These are phyloP conservation scores for Drosophila rubida DNA, from an alignment of 2,888 invertebrate genomes.

Conservation along the genomic window DNA sequence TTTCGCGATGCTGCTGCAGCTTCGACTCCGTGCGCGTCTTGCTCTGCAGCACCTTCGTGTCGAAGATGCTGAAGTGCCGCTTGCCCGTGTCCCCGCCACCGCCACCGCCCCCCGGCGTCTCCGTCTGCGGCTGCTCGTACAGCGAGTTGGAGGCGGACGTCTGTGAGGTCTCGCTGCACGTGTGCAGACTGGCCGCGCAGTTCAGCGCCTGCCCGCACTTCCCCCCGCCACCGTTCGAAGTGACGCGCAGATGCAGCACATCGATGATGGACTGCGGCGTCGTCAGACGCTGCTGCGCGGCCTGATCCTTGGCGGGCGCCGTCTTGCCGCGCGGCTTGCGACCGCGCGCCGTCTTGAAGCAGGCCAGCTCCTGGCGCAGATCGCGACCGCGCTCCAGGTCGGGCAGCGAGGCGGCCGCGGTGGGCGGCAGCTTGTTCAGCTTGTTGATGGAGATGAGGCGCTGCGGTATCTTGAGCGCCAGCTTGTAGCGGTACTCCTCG, in stretches of 20 bases:
- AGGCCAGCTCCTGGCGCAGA: slow-evolving; percentile 50
- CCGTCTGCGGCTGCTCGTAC: slow-evolving; percentile 71
- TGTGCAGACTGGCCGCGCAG: slow-evolving; percentile 51
- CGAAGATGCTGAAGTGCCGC: slow-evolving; percentile 86
- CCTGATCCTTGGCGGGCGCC: background rate
- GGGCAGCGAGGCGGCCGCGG: slow-evolving; percentile 91
- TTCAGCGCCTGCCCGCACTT: slow-evolving; percentile 2
- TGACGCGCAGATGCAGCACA: slow-evolving; percentile 83
- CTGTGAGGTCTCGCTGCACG: slow-evolving; percentile 74
- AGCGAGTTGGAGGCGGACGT: slow-evolving; percentile 79
- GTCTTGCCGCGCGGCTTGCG: slow-evolving; percentile 31
- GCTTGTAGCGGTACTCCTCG: slow-evolving; percentile 92
- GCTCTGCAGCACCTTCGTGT: slow-evolving; percentile 90
- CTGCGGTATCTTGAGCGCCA: slow-evolving; percentile 92
- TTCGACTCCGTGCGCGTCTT: slow-evolving; percentile 91
- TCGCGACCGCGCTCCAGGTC: slow-evolving; percentile 88
- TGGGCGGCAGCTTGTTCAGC: slow-evolving; percentile 86
- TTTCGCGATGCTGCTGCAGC: slow-evolving; percentile 90
- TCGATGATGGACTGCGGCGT: slow-evolving; percentile 84
- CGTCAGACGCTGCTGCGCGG: slow-evolving; percentile 12
- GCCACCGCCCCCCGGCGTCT: slow-evolving; percentile 17
- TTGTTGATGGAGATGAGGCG: slow-evolving; percentile 92
- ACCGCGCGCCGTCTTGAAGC: slow-evolving; percentile 60
- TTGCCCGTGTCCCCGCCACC: slow-evolving; percentile 51
- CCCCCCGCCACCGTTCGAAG: slow-evolving; percentile 49